These are phyloP conservation scores for Oryzias woworae DNA, from an alignment of 2,113 vertebrate species.

Conservation along the genomic window DNA sequence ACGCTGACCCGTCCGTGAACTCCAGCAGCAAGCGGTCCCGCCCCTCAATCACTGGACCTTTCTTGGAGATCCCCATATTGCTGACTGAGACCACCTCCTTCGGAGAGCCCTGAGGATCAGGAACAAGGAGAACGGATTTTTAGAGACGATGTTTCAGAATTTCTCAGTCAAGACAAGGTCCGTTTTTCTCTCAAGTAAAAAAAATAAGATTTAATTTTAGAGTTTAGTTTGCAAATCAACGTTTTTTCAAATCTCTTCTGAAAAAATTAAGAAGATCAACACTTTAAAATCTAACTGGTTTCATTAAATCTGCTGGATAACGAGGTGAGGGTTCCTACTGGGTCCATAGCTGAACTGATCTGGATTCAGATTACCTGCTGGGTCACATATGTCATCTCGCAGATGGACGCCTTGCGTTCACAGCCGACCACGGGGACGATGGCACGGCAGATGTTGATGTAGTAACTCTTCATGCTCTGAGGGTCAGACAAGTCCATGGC, in stretches of 20 bases:
- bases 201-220: no score
- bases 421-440: constrained; percentile 83
- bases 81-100: constrained; percentile 82
- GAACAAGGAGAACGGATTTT: background rate
- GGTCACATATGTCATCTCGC: constrained; percentile 80
- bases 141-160: no score
- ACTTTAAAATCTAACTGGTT: no score
- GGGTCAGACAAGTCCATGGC: constrained; percentile 75
- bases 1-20: constrained; percentile 85
- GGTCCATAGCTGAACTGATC: background rate
- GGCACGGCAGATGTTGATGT: constrained; percentile 91
- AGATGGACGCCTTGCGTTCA: constrained; percentile 83
- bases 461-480: constrained; percentile 80
- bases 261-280: no score
- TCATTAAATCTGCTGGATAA: no score
- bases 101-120: constrained; percentile 48
- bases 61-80: constrained; percentile 86
- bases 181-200: no score
- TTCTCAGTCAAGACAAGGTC: no score
- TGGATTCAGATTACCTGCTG: constrained; percentile 53
- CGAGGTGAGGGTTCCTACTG: no score
- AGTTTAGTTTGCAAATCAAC: no score
- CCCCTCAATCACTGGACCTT: constrained; percentile 80
- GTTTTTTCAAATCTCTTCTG: no score
- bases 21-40: constrained; percentile 83